Evolutionary conservation across 1,140 invertebrate genomes (phyloP).

Genomic region (Andrena cerasifolii): DNA sequence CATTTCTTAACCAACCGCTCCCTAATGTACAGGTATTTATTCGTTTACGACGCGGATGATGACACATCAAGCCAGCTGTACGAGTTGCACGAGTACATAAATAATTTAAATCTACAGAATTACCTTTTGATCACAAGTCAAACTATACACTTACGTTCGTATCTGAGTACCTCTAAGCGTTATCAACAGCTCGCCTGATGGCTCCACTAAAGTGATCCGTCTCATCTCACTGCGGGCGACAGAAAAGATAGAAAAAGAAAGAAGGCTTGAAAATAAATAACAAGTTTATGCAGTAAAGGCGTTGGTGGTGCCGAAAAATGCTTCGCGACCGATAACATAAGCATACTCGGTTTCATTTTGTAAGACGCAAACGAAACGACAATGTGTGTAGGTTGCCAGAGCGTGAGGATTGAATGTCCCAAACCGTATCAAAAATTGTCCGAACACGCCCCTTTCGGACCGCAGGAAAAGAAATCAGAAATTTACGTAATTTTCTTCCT

Average conservation of each 20-base stretch:
- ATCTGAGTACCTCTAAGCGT: background rate
- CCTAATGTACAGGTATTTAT: background rate
- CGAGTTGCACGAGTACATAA: background rate
- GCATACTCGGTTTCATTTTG: background rate
- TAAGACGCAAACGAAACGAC: background rate
- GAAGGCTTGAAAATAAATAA: background rate
- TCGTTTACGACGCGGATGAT: background rate
- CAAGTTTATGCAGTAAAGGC: background rate
- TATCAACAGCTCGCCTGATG: conserved; percentile 1
- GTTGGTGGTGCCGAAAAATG: background rate
- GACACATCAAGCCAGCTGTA: conserved; percentile 17
- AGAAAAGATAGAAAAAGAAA: background rate
- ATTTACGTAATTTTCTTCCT: background rate
- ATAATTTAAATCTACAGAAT: conserved; percentile 9
- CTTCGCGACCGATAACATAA: background rate
- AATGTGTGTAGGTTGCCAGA: background rate
- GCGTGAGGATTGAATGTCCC: background rate
- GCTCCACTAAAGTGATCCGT: background rate
- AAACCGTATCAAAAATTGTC: background rate
- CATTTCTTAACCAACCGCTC: background rate
- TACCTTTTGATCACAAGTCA: background rate
- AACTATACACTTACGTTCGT: background rate
- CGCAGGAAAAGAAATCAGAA: background rate
- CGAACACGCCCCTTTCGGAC: too few relatives aligned
- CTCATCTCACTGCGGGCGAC: background rate